Evolutionary conservation across 2,113 vertebrate genomes (phyloP), one percentile per base, ranked within the genome.

Genomic region (Menura novaehollandiae): DNA sequence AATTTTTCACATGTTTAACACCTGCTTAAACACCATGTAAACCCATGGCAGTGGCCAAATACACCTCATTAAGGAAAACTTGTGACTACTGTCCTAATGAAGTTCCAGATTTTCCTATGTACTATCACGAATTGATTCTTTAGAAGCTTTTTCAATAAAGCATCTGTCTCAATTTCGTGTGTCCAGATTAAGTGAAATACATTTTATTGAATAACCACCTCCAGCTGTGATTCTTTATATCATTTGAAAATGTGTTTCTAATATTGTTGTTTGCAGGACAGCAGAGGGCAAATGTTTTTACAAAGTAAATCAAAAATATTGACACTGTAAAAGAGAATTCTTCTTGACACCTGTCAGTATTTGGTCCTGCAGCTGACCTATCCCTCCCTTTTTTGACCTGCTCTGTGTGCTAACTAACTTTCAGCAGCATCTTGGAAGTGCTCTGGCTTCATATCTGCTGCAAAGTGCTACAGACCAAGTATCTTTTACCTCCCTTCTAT

Each of bases 1-100:
- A 90, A 37, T 85, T 73, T 93, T 97, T 93, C 62, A 67, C 53
- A 67, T 2, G 2, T 91, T 90, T 77, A 95, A 91, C 82, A 86
- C 49, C 75, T 81, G 88, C 28, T 89, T 89, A 92, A 94, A 89
- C 37, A 88, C 63, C 21, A 12, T 30, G 46, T 88, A 89, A 93
- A 60, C 15, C 46, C 37, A 46, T 32, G 51, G 43, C 63, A 86
- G 27, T n/a, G 73, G 76, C 46, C 52, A 91, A 73, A 77, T 62
- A 60, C 13, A 74, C 8, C 43, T 76, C 58, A 63, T 59, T 41
- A 81, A 86, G 60, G 49, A 93, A 89, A 91, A 85, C 16, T 26
- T 79, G 44, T 68, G 41, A 72, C 85, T 90, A 74, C 80, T 89
- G 86, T 92, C 78, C 44, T 82, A 95, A 67, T 75, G 64, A 93